Base-by-base conservation (phyloP, 1,140 invertebrate species). In the Camponotus vicinus region DNA sequence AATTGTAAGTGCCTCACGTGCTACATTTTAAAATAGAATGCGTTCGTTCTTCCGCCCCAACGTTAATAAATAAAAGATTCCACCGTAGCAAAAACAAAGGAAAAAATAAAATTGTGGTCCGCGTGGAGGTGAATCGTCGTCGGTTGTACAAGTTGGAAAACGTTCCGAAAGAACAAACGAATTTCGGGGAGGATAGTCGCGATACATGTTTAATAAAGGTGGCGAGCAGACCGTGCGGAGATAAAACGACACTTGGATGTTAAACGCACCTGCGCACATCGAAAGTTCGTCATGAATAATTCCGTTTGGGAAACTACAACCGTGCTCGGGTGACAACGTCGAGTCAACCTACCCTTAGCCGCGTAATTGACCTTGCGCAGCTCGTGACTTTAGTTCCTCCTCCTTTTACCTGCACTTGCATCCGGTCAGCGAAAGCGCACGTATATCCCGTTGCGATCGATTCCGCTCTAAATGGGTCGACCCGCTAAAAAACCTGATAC, bases 261-360 rank as follows among this genome's bases (percentile, higher is more conserved):
- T 90, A 89, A 90, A 90, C 77, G 76, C 89, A 84, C 78, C 71
- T 79, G 83, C 67, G 88, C 86, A 71, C 83, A 86, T 86, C 83
- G 89, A 91, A 91, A 91, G 86, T 91, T 88, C 79, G 42, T 61
- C 69, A 88, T 90, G 89, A 91, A 91, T 91, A 91, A 91, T 90
- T 90, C 88, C 82, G 77, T 88, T 87, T 79, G 63, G 75, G 49
- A 52, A 52, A 5, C 49, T 52, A 52, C 49, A 52, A 52, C 49
- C 49, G 49, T 27, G 27, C 4, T 18, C 32, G 34, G 37, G 52
- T 37, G 13, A 34, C 42, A 49, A 87, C 69, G 83, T 85, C 79
- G 49, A 70, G 57, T 89, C 78, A 63, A 69, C 37, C 21, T 21
- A 8, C 15, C 2, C 45, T 27, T 11, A 69, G 64, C 69, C 49